A percentile compares a stretch with the other conserved stretches of the same genome.
These are phyloP conservation scores for Amiota communis DNA, from an alignment of 2,888 invertebrate genomes.

Conservation along the genomic window DNA sequence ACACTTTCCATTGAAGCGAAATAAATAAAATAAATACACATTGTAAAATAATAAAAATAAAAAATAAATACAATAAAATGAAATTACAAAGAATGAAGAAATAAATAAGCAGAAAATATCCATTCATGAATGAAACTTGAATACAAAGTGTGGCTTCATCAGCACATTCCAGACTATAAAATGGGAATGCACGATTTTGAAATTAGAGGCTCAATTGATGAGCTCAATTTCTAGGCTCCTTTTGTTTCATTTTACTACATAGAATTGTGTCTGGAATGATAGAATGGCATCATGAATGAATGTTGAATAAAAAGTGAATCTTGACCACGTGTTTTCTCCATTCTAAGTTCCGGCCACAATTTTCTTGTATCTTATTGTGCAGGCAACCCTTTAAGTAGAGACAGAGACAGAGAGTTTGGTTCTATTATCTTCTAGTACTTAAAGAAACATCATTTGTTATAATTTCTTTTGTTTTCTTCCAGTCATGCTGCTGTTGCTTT, in stretches of 20 bases:
- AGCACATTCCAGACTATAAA: conserved; percentile 27
- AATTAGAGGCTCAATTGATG: conserved; percentile 64
- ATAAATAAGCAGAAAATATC: conserved; percentile 35
- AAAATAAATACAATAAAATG: background rate
- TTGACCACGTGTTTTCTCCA: conserved; percentile 62
- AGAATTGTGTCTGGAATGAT: no score
- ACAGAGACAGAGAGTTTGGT: no score
- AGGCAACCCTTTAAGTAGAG: no score
- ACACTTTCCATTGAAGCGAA: conserved; percentile 54
- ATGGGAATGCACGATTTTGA: conserved; percentile 39
- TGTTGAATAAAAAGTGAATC: conserved; percentile 57
- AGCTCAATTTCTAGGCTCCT: conserved; percentile 20
- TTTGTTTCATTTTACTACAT: no score
- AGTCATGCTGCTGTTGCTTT: background rate
- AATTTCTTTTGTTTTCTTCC: conserved; percentile 1
- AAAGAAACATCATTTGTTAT: conserved; percentile 50
- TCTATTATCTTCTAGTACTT: conserved; percentile 11
- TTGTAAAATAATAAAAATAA: conserved; percentile 19
- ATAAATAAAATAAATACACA: conserved; percentile 43
- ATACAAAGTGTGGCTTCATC: background rate
- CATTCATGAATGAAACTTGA: conserved; percentile 54
- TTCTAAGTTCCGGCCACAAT: conserved; percentile 10
- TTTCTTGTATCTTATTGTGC: conserved; percentile 4
- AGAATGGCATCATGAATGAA: background rate
- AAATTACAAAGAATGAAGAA: conserved; percentile 43